Percentiles rank a stretch among this genome's conserved stretches.
These are phyloP conservation scores for Ginglymostoma cirratum DNA, from an alignment of 2,113 vertebrate species.

Conservation along the genomic window DNA sequence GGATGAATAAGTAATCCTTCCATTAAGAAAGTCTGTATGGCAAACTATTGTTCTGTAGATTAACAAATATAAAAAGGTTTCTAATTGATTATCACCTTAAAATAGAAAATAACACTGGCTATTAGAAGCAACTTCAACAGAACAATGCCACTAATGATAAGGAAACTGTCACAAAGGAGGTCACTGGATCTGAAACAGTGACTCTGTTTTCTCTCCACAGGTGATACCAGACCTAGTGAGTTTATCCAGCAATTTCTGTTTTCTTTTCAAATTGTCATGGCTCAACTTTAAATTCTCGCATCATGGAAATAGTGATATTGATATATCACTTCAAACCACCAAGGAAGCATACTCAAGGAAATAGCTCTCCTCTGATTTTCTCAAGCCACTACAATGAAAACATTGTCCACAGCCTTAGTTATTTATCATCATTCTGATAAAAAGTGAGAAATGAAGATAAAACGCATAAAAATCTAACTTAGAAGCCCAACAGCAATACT, in stretches of 20 bases:
- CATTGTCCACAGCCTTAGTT: neutral
- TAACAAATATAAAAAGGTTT: neutral
- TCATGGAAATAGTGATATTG: neutral
- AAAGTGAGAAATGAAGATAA: neutral
- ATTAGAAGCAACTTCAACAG: neutral
- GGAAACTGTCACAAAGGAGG: too few species aligned
- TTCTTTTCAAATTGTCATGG: neutral
- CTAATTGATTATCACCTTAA: neutral
- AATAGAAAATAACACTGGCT: neutral
- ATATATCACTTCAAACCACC: neutral
- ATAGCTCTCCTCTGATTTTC: neutral
- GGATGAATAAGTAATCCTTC: neutral
- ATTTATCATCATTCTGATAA: neutral
- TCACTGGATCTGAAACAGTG: too few species aligned
- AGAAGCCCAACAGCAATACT: neutral
- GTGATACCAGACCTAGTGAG: too few species aligned
- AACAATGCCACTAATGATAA: neutral
- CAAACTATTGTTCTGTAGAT: neutral
- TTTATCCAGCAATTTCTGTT: too few species aligned
- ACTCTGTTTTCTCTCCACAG: too few species aligned
- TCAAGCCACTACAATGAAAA: neutral
- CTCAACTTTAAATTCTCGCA: neutral
- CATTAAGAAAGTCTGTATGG: neutral
- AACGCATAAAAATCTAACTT: neutral
- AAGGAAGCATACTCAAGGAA: neutral